Evolutionary conservation across 2,113 vertebrate species (phyloP).

Genomic region (Menura novaehollandiae): DNA sequence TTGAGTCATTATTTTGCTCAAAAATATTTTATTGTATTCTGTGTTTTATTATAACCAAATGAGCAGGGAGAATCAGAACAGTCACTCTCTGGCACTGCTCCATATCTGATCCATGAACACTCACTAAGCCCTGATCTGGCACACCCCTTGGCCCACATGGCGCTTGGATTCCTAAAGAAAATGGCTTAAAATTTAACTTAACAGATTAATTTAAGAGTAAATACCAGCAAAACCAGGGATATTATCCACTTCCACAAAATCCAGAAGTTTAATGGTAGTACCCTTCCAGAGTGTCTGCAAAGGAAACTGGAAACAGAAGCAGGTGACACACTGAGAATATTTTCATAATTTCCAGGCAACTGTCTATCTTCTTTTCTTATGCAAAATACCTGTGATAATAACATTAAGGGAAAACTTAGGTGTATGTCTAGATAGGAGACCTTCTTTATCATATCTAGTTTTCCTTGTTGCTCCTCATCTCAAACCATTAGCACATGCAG

Average conservation of each 20-base stretch:
- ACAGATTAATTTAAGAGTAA: background rate
- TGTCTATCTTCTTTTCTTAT: background rate
- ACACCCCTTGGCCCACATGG: background rate
- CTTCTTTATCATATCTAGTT: background rate
- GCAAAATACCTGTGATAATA: background rate
- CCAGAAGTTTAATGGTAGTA: constrained; percentile 81
- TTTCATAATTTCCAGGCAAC: background rate
- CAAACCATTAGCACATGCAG: background rate
- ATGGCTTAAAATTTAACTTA: background rate
- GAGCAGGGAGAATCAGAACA: background rate
- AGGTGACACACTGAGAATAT: background rate
- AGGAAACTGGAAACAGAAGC: constrained; percentile 76
- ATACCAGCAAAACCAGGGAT: constrained; percentile 70
- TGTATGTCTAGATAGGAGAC: background rate
- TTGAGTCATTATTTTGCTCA: background rate
- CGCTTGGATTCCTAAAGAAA: background rate
- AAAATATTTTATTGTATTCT: background rate
- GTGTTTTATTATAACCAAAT: background rate
- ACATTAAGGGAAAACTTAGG: background rate
- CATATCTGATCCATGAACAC: background rate
- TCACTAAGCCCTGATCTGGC: background rate
- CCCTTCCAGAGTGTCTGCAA: constrained; percentile 87
- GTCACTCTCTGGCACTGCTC: background rate
- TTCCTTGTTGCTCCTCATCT: background rate
- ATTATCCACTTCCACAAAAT: constrained; percentile 81